Evolutionary conservation across 1,140 invertebrate genomes (phyloP).

Genomic region (Luehdorfia chinensis): DNA sequence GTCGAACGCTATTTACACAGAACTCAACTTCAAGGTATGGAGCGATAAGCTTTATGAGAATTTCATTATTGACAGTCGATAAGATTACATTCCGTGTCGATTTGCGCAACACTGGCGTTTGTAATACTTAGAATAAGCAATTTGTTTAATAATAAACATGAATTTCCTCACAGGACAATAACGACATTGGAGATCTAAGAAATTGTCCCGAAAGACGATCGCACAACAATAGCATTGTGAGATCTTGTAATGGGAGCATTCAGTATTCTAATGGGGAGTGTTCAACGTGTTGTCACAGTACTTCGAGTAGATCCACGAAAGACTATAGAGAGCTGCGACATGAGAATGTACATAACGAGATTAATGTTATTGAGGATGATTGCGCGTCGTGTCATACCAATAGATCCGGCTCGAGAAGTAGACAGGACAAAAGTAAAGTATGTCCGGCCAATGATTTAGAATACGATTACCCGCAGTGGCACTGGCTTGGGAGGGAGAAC

Average conservation of each 20-base stretch:
- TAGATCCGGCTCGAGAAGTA: constrained; percentile 62
- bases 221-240: constrained; percentile 70
- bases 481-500: constrained; percentile 70
- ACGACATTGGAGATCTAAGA: constrained; percentile 58
- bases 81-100: constrained; percentile 33
- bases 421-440: constrained; percentile 71
- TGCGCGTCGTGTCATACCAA: constrained; percentile 62
- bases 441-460: constrained; percentile 69
- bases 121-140: neutral
- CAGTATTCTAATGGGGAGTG: constrained; percentile 72
- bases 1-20: constrained; percentile 72
- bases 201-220: constrained; percentile 66
- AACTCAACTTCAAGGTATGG: constrained; percentile 69
- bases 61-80: constrained; percentile 48
- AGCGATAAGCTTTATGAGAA: constrained; percentile 54
- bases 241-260: constrained; percentile 67
- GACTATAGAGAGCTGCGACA: constrained; percentile 65
- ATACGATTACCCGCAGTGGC: constrained; percentile 73
- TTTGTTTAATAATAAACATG: constrained; percentile 18
- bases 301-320: constrained; percentile 68
- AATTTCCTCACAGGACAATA: constrained; percentile 55
- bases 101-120: constrained; percentile 35
- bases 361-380: constrained; percentile 62
- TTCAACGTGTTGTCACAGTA: constrained; percentile 69
- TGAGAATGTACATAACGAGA: constrained; percentile 55